Base-by-base conservation (phyloP, 2,888 invertebrate genomes). In the Sphecodes monilicornis region DNA sequence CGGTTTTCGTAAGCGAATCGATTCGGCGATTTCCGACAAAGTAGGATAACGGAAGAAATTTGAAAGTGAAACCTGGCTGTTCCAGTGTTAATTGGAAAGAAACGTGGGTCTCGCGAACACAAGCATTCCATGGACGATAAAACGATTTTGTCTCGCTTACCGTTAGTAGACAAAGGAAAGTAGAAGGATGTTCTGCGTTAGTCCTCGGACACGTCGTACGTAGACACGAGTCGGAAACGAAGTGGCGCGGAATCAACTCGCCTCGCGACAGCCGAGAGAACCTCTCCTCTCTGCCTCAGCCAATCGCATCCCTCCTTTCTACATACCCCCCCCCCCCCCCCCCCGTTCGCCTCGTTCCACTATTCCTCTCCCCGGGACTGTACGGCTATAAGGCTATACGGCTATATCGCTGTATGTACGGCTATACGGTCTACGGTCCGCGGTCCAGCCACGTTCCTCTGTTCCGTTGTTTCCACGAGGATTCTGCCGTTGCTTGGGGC, bases 151-250 rank as follows among this genome's bases (percentile, higher is more conserved):
- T 79, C 32, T 69, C 43, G 72, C 88, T 86, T 85, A 89, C 88
- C 86, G 82, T 89, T 80, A 29, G 73, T 8, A 73, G 75, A 84
- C 43, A 77, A 80, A 73, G 76, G 80, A 80, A 78, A 80, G 68
- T 75, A 72, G 74, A 78, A 78, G 83, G 80, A 86, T 32, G 66
- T 79, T 66, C 64, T 46, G 68, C 57, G 73, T 71, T 78, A 79
- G 80, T 87, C 86, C 87, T 76, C 87, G 75, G 66, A 70, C 70
- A 86, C 86, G 79, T 75, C 91, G 78, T 90, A 90, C 91, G 85
- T 87, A 89, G 88, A 86, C 91, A 92, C 91, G 87, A 91, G 92
- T 91, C 90, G 91, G 92, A 91, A 92, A 92, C 92, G 90, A 93
- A 93, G 93, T 93, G 93, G 76, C 91, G 92, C 91, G 90, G 88